Evolutionary conservation across 2,888 invertebrate genomes (phyloP), one percentile per base, ranked within the genome.

Genomic region (Pseudococcus viburni): DNA sequence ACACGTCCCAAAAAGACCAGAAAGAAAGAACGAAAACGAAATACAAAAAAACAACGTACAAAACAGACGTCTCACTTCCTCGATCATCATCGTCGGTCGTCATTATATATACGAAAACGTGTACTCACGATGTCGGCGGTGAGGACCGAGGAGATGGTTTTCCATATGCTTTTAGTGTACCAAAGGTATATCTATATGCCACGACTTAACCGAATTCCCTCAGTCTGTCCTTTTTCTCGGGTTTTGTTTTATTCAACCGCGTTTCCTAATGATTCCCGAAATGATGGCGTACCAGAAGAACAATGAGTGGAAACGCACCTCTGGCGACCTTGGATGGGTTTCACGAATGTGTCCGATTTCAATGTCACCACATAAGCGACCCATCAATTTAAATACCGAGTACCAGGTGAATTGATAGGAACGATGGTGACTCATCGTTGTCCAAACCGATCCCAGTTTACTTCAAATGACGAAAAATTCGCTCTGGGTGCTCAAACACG

Each of bases 331-430:
- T 68, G 68, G 68, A 68, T 26, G 68, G 22, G 68, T 68, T 68
- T 68, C 68, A 68, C 55, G 55, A 55, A 55, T 68, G 68, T 68
- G 68, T 68, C 68, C 68, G 68, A 68, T 68, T 68, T 68, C 68
- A 68, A 68, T 68, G 68, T 68, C 68, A 68, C 68, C 19, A 64
- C 22, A 55, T n/a, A 55, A 17, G 55, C 26, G 26, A n/a, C n/a
- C n/a, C 12, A 51, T 51, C 4, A 4, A 12, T 51, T 15, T 12
- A 51, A 15, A 51, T 11, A 51, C 3, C 1, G 48, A 51, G 48
- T 51, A 51, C 48, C 48, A 51, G 48, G 48, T 51, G 48, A 15
- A 51, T 51, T 46, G 9, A 46, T 46, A 46, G 8, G 9, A 12
- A 11, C 15, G 48, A 51, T 4, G 5, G 12, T 51, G 48, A 51